Percentiles rank a stretch among this genome's conserved stretches.
Evolutionary conservation across 2,888 invertebrate genomes (phyloP).

Genomic region (Nezara viridula): DNA sequence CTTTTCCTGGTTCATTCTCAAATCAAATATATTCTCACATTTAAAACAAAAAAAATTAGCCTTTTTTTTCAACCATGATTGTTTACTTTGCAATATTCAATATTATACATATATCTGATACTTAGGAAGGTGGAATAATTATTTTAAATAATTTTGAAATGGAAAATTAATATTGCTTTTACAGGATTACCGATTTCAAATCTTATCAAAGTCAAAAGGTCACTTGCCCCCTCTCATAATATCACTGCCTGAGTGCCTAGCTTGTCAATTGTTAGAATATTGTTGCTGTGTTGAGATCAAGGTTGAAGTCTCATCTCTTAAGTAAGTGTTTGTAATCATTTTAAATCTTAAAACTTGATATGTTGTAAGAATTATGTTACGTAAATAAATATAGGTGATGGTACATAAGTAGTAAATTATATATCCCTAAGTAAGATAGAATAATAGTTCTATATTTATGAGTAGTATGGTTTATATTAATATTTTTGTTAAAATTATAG

Average conservation of each 20-base stretch:
- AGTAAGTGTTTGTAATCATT: background rate
- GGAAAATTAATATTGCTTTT: background rate
- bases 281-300: background rate
- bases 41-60: background rate
- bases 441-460: background rate
- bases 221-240: background rate
- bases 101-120: background rate
- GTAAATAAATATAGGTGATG: background rate
- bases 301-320: background rate
- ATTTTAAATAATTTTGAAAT: background rate
- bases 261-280: background rate
- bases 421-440: background rate
- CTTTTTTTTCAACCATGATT: background rate
- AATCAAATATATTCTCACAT: background rate
- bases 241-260: slow-evolving; percentile 9
- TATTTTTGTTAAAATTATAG: too few relatives aligned
- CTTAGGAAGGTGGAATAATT: background rate
- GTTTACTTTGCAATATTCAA: background rate
- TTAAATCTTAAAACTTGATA: background rate
- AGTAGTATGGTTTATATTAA: background rate
- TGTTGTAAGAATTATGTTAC: background rate
- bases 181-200: slow-evolving; percentile 9
- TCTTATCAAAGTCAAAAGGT: slow-evolving; percentile 38
- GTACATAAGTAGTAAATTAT: background rate
- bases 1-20: background rate